Evolutionary conservation across 1,140 invertebrate genomes (phyloP).

Genomic region (Branchinecta lindahli): DNA sequence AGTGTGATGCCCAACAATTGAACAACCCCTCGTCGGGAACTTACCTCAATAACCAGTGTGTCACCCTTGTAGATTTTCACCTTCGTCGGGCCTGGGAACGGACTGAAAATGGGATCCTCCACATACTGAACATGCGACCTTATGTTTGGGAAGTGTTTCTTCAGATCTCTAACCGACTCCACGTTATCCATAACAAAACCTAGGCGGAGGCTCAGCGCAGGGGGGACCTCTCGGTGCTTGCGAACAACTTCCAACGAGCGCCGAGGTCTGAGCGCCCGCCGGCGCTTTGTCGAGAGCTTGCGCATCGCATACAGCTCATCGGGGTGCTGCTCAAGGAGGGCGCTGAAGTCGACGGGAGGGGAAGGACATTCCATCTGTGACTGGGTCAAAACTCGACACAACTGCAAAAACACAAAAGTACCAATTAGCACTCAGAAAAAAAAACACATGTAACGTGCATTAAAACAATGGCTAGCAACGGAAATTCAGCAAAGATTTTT

Average conservation of each 20-base stretch:
- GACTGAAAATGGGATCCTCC: slow-evolving; percentile 76
- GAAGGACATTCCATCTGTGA: slow-evolving; percentile 90
- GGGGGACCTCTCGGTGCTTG: slow-evolving; percentile 22
- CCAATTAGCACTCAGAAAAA: slow-evolving; percentile 20
- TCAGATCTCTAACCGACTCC: slow-evolving; percentile 64
- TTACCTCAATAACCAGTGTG: slow-evolving; percentile 76
- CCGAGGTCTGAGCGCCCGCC: slow-evolving; percentile 12
- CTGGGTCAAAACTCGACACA: slow-evolving; percentile 65
- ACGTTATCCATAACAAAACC: slow-evolving; percentile 95
- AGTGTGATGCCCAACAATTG: too few species aligned
- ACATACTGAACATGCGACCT: slow-evolving; percentile 67
- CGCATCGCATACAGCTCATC: slow-evolving; percentile 7
- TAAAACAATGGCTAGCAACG: too few species aligned
- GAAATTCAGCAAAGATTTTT: too few species aligned
- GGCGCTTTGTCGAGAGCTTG: slow-evolving; percentile 22
- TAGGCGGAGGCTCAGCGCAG: slow-evolving; percentile 38
- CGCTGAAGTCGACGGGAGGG: slow-evolving; percentile 52
- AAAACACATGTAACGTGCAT: too few species aligned
- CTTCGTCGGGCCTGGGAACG: slow-evolving; percentile 52
- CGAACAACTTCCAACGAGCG: slow-evolving; percentile 19
- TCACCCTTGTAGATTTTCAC: slow-evolving; percentile 87
- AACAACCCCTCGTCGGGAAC: too few species aligned
- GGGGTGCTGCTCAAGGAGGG: slow-evolving; percentile 18
- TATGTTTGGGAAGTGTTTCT: slow-evolving; percentile 65
- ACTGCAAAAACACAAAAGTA: slow-evolving; percentile 29